Percentiles rank a stretch among this genome's conserved stretches.
These are phyloP conservation scores for Hephaestus fuliginosus DNA, from an alignment of 2,797 vertebrate species.

Conservation along the genomic window DNA sequence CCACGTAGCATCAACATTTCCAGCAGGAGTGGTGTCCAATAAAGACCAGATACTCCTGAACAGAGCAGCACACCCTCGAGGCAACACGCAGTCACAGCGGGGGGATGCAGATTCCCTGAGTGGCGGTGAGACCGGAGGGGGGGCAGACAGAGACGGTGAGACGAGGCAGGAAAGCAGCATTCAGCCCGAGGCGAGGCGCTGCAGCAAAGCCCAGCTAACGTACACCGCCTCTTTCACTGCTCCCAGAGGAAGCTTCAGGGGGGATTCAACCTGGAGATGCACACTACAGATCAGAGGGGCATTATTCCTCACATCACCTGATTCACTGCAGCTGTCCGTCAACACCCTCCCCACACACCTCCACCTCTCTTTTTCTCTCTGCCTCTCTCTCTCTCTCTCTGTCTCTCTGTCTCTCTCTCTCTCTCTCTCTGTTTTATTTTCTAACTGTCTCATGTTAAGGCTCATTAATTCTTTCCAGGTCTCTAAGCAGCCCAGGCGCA, in stretches of 20 bases:
- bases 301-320: slow-evolving; percentile 17
- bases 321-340: slow-evolving; percentile 39
- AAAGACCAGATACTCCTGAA: slow-evolving; percentile 9
- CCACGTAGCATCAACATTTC: slow-evolving; percentile 1
- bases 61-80: neutral
- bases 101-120: neutral
- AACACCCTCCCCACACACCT: neutral
- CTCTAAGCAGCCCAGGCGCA: slow-evolving; percentile 23
- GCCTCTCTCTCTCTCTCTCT: no score
- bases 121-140: neutral
- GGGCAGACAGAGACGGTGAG: neutral
- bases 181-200: slow-evolving; percentile 15
- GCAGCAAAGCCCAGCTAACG: slow-evolving; percentile 11
- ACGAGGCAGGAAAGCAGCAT: neutral
- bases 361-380: neutral
- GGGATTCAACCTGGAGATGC: slow-evolving; percentile 9
- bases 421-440: neutral
- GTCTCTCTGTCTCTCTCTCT: neutral
- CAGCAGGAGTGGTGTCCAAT: neutral
- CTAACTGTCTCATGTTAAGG: slow-evolving; percentile 11
- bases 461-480: slow-evolving; percentile 28
- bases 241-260: neutral
- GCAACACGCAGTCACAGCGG: slow-evolving; percentile 10
- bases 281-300: neutral
- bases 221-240: neutral